Conservation (phyloP, 2,113 vertebrate species). For the Apus apus region DNA sequence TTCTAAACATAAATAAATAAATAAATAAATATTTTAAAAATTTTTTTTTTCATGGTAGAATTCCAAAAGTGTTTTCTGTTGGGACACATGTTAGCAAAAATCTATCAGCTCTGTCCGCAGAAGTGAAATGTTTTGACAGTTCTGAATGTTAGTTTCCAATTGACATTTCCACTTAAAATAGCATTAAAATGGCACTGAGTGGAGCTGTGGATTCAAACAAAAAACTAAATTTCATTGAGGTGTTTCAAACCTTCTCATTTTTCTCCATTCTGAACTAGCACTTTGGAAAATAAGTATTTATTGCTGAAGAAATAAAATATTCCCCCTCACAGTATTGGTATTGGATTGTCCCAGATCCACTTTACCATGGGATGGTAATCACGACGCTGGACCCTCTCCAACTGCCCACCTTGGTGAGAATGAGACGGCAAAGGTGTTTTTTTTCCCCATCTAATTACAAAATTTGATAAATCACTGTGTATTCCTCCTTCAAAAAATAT, state of each 20-base stretch:
- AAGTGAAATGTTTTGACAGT: constrained; percentile 66
- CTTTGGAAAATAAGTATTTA: not conserved
- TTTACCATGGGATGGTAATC: accelerated
- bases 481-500: not conserved
- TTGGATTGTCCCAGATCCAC: not conserved
- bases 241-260: constrained; percentile 7
- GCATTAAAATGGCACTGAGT: constrained; percentile 23
- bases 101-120: constrained; percentile 1
- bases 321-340: not conserved
- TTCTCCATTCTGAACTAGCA: not conserved
- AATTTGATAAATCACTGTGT: not conserved
- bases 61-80: constrained; percentile 33
- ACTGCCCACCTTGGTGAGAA: not conserved
- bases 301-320: not conserved
- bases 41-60: not conserved
- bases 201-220: constrained; percentile 43
- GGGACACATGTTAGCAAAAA: constrained; percentile 38
- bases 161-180: constrained; percentile 64
- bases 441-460: not conserved
- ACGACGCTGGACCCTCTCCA: accelerated
- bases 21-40: not conserved
- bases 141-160: constrained; percentile 57
- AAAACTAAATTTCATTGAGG: constrained; percentile 47
- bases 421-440: not conserved
- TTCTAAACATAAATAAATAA: too few species aligned